phyloP scores from a whole-genome alignment of 2,797 vertebrate genomes.

The Pyrocephalus nanus region DNA sequence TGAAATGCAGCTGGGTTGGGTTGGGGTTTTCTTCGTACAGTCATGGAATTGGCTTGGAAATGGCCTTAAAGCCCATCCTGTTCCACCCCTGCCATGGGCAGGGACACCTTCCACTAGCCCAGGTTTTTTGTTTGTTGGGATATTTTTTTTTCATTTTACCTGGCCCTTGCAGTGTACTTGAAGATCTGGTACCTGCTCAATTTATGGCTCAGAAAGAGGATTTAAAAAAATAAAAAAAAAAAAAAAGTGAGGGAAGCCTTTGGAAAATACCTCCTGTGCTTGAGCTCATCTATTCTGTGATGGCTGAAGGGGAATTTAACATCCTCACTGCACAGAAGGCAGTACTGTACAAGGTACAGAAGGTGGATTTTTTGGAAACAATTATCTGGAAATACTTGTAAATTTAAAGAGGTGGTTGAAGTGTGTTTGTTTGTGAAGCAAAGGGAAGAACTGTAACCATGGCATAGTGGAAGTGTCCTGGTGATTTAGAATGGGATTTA shows the following conservation, averaged over 20 bases:
- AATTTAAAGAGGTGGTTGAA: neutral
- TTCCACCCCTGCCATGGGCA: neutral
- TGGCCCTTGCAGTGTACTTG: neutral
- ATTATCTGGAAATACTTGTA: neutral
- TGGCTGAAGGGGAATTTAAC: neutral
- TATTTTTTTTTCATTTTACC: neutral
- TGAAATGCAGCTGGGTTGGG: neutral
- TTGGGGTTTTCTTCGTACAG: neutral
- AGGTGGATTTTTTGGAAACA: neutral
- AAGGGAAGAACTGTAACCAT: neutral
- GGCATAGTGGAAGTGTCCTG: neutral
- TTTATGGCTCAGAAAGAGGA: neutral
- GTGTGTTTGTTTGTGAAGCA: neutral
- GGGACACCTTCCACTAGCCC: neutral
- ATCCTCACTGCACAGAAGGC: neutral
- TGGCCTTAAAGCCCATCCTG: neutral
- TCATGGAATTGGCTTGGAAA: accelerated
- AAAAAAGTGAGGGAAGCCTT: neutral
- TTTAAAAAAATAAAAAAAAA: neutral
- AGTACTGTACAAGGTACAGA: neutral
- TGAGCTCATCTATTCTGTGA: neutral
- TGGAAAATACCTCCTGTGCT: neutral
- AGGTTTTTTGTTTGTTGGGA: neutral
- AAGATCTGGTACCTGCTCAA: neutral
- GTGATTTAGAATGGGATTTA: neutral